phyloP scores from a whole-genome alignment of 2,113 vertebrate genomes.

The Coregonus clupeaformis region DNA sequence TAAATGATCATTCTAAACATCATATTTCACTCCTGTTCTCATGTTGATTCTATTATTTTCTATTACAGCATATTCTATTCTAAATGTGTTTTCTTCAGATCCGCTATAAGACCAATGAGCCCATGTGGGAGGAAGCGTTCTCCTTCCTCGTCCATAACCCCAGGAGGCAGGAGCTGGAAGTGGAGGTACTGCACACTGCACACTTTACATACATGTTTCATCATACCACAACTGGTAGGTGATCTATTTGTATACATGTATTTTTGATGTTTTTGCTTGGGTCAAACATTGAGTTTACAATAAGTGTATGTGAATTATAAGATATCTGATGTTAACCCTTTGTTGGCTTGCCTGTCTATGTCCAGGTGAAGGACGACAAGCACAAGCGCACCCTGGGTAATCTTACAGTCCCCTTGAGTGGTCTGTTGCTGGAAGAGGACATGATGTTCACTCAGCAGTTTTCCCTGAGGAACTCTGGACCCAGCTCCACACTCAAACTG shows the following conservation, averaged over 20 bases:
- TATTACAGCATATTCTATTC: neutral
- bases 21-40: too few relatives aligned
- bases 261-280: too few relatives aligned
- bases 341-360: neutral
- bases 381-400: conserved; percentile 90
- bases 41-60: neutral
- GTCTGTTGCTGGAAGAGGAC: conserved; percentile 82
- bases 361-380: conserved; percentile 90
- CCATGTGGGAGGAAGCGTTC: conserved; percentile 95
- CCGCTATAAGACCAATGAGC: conserved; percentile 91
- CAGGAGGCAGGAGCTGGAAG: conserved; percentile 86
- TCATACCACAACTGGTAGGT: neutral
- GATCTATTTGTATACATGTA: neutral
- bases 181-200: conserved; percentile 81
- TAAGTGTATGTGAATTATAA: too few relatives aligned
- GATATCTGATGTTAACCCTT: neutral
- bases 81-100: conserved; percentile 71
- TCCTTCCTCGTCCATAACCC: conserved; percentile 95
- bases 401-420: conserved; percentile 80
- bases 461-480: conserved; percentile 88
- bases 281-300: too few relatives aligned
- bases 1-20: neutral
- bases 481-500: conserved; percentile 91
- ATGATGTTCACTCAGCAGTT: conserved; percentile 89
- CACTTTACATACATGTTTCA: neutral